These are phyloP conservation scores for Sciurus carolinensis DNA, from an alignment of 2,797 vertebrate species.

Conservation along the genomic window DNA sequence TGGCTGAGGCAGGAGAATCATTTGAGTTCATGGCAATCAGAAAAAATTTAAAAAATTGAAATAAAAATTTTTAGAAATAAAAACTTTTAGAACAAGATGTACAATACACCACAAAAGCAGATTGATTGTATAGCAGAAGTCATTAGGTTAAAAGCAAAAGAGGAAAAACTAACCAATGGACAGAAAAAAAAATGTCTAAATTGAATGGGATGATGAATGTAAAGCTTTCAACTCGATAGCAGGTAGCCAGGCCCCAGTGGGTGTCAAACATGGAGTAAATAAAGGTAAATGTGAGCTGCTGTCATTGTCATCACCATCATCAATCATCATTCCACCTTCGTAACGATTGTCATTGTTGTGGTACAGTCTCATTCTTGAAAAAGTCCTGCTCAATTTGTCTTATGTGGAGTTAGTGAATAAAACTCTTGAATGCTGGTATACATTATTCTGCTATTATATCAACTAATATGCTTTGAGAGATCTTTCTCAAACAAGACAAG, in stretches of 20 bases:
- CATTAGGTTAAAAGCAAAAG: not conserved
- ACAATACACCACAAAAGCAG: not conserved
- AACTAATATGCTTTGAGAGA: not conserved
- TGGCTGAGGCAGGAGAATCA: too few species aligned
- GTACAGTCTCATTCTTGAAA: not conserved
- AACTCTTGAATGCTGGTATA: rapidly evolving
- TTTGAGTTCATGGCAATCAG: too few species aligned
- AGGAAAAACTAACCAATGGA: not conserved
- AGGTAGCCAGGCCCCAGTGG: too few species aligned
- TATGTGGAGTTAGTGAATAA: not conserved
- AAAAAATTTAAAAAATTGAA: too few species aligned
- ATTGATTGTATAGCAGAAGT: not conserved
- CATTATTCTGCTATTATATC: too few species aligned
- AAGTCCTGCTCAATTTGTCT: not conserved
- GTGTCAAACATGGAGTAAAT: not conserved
- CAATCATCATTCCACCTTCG: too few species aligned
- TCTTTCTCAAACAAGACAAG: not conserved
- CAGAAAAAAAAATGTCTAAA: not conserved
- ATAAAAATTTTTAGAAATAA: not conserved
- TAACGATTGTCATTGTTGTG: not conserved
- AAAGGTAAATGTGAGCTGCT: not conserved
- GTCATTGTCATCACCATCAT: rapidly evolving
- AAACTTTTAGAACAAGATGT: not conserved
- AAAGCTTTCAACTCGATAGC: not conserved
- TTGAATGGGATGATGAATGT: not conserved